Percentiles rank a stretch among this genome's conserved stretches.
Evolutionary conservation across 2,888 invertebrate genomes (phyloP).

Genomic region (Hyposoter didymator): DNA sequence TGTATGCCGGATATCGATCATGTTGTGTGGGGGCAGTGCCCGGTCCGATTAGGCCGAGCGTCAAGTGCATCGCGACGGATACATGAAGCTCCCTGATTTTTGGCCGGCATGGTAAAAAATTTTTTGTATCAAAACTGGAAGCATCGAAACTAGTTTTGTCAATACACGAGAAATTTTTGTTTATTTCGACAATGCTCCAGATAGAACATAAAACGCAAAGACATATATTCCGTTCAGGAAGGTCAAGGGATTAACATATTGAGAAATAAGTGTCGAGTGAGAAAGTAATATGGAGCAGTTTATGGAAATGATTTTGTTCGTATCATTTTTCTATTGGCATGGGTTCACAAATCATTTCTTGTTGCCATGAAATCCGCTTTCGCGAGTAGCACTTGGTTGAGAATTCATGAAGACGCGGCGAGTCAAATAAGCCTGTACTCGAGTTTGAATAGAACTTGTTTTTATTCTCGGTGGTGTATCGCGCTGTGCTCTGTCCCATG

Average conservation of each 20-base stretch:
- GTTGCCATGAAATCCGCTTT: not conserved
- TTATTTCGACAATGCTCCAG: not conserved
- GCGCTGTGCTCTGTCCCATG: not conserved
- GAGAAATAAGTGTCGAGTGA: not conserved
- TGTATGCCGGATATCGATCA: no score
- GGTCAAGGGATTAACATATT: not conserved
- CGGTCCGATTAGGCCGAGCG: no score
- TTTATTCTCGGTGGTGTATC: slow-evolving; percentile 50
- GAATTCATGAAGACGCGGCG: not conserved
- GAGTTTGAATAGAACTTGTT: slow-evolving; percentile 38
- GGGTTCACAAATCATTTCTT: not conserved
- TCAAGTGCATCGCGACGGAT: no score
- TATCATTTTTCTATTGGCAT: not conserved
- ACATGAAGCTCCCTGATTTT: no score
- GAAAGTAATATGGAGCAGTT: not conserved
- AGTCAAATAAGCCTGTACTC: slow-evolving; percentile 19
- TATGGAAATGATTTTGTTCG: no score
- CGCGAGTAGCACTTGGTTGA: not conserved
- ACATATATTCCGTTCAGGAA: no score
- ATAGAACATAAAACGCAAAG: no score
- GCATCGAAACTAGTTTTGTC: not conserved
- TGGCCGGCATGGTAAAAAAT: no score
- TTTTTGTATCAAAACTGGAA: no score
- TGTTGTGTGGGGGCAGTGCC: no score
- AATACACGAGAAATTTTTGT: not conserved